Base-by-base conservation (phyloP, 2,113 vertebrate genomes). In the Alethe castanea region DNA sequence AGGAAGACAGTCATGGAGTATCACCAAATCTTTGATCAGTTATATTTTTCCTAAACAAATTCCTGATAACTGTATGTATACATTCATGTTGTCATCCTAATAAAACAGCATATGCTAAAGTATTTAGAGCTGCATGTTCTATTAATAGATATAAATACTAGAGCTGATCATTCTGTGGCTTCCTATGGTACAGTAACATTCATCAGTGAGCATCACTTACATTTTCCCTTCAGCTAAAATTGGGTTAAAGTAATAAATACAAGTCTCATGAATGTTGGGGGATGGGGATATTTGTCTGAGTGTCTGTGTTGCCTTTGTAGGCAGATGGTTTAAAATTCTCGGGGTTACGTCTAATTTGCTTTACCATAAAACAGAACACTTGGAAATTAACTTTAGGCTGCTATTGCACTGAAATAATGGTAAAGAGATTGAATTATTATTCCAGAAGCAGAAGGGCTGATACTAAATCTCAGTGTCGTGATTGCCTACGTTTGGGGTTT, bases 401-500 rank as follows among this genome's bases (percentile, higher is more conserved):
- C 6, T 36, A 22, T 26, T 18, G 35, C 44, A 70, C 28, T 60
- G 31, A 81, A 91, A 66, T 52, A 66, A 74, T 47, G 57, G 9
- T 83, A 40, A 70, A 83, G 26, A 12, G 11, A 44, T 47, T 77
- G 50, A 52, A 56, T 70, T 73, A 36, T 45, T 76, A n/a, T 36
- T 72, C 45, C 23, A 87, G 61, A 66, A 72, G 38, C 52, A 53
- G 19, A 76, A 36, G 20, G 6, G 60, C 31, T 54, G 35, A 54
- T 61, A 19, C 11, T 69, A 87, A 60, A 87, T 48, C 62, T 62
- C 35, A 67, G 12, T 42, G 18, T 31, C 45, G 59, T 29, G 5
- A 9, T 7, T 77, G 8, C 8, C 24, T 33, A 0, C 19, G 83
- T 18, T n/a, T 1, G 9, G 4, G 0, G 2, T 26, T 15, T 19